Base-by-base conservation (phyloP, 2,888 invertebrate species). In the Lypha dubia region DNA sequence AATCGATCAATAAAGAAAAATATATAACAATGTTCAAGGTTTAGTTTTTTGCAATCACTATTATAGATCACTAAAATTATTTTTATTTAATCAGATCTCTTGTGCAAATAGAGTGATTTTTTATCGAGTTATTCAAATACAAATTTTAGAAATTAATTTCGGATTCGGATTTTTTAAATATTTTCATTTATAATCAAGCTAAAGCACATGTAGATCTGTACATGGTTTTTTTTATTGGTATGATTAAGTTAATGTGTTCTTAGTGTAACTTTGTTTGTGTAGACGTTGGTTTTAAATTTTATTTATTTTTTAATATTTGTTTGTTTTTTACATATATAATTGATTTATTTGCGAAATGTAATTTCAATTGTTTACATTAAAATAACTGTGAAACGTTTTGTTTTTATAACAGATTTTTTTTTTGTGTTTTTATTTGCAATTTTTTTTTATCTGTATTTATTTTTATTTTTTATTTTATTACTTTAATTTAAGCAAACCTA, bases 391-490 rank as follows among this genome's bases (percentile, higher is more conserved):
- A 51, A 74, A 56, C 44, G 62, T 83, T 75, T 70, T 65, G 62
- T 80, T 84, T 83, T 83, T 24, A 56, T 58, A 41, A 75, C 41
- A 71, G 17, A n/a, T 58, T 73, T n/a, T 8, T 58, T 73, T n/a
- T 8, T 38, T 73, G 56, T 76, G 79, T 82, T 62, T 75, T 79
- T 74, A 70, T 84, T 67, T 70, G 58, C 44, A 7, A 63, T n/a
- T n/a, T n/a, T n/a, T n/a, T n/a, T n/a, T n/a, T n/a, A n/a, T n/a
- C n/a, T n/a, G n/a, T n/a, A n/a, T n/a, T n/a, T n/a, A n/a, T n/a
- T n/a, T n/a, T n/a, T n/a, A n/a, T n/a, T n/a, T n/a, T n/a, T n/a
- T n/a, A n/a, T n/a, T n/a, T n/a, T n/a, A n/a, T n/a, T n/a, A n/a
- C n/a, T n/a, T n/a, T n/a, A n/a, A n/a, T n/a, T n/a, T n/a, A n/a